Conservation (phyloP, 2,888 invertebrate species). For the Cyclophora punctaria region DNA sequence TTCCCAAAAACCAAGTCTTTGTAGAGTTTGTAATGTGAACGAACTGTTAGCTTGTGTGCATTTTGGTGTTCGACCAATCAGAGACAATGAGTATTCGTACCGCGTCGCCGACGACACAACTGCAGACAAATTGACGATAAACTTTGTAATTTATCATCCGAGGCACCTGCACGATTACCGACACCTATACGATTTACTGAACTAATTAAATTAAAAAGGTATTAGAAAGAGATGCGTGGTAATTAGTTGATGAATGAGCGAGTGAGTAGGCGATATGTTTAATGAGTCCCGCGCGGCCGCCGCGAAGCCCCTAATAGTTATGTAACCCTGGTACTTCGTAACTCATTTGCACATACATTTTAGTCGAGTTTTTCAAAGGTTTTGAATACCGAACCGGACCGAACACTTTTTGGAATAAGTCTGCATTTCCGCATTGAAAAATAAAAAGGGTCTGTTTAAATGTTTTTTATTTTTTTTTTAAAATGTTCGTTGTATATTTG, state of each 20-base stretch:
- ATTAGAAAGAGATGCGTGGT: constrained; percentile 51
- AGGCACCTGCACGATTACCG: constrained; percentile 24
- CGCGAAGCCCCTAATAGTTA: constrained; percentile 40
- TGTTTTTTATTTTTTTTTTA: constrained; percentile 40
- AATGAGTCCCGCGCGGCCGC: constrained; percentile 45
- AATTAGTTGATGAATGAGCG: constrained; percentile 44
- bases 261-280: constrained; percentile 48
- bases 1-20: constrained; percentile 34
- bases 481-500: constrained; percentile 28
- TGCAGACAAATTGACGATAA: constrained; percentile 38
- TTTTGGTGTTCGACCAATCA: constrained; percentile 28
- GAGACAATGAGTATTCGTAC: constrained; percentile 27
- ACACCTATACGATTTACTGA: constrained; percentile 15
- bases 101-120: constrained; percentile 31
- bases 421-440: constrained; percentile 70
- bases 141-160: constrained; percentile 28
- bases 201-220: constrained; percentile 29
- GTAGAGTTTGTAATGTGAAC: constrained; percentile 39
- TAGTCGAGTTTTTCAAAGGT: constrained; percentile 51
- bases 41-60: constrained; percentile 33
- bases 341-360: constrained; percentile 71
- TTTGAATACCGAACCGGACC: constrained; percentile 65
- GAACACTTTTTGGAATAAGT: constrained; percentile 62
- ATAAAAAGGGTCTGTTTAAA: constrained; percentile 59
- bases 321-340: constrained; percentile 61